Conservation (phyloP, 2,888 invertebrate genomes). For the Eupithecia subumbrata region DNA sequence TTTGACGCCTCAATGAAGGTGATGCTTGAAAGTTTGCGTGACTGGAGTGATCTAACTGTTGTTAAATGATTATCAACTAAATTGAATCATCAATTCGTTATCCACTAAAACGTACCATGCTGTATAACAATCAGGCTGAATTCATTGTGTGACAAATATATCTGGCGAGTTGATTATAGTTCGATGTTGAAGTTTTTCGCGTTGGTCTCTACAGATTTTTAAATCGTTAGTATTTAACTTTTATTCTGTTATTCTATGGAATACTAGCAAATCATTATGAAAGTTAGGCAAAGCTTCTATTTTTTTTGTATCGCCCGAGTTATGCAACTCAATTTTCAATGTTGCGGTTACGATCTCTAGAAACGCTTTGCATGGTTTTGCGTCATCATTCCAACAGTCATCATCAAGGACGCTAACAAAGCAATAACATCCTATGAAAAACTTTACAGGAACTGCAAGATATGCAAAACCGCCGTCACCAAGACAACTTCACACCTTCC, state of each 20-base stretch:
- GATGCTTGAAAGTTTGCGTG: constrained; percentile 64
- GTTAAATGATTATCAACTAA: constrained; percentile 46
- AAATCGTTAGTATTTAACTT: neutral
- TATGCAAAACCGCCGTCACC: constrained; percentile 96
- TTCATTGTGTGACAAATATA: constrained; percentile 29
- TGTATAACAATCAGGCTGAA: constrained; percentile 50
- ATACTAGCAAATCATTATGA: neutral
- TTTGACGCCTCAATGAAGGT: constrained; percentile 82
- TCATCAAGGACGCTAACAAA: neutral
- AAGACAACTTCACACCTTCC: constrained; percentile 96
- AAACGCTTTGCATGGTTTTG: constrained; percentile 40
- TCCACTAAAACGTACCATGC: constrained; percentile 49
- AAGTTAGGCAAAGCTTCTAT: neutral
- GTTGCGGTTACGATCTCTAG: neutral
- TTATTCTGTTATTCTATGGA: neutral
- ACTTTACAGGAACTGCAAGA: constrained; percentile 93
- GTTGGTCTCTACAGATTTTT: neutral
- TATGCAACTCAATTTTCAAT: neutral
- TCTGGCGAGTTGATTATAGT: neutral
- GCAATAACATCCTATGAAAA: neutral
- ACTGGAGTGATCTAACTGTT: constrained; percentile 53
- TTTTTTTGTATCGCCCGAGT: no score
- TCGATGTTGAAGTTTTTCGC: constrained; percentile 9
- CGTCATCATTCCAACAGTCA: neutral
- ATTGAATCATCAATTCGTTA: constrained; percentile 44